phyloP scores from a whole-genome alignment of 1,140 invertebrate species.

The Polyergus mexicanus region DNA sequence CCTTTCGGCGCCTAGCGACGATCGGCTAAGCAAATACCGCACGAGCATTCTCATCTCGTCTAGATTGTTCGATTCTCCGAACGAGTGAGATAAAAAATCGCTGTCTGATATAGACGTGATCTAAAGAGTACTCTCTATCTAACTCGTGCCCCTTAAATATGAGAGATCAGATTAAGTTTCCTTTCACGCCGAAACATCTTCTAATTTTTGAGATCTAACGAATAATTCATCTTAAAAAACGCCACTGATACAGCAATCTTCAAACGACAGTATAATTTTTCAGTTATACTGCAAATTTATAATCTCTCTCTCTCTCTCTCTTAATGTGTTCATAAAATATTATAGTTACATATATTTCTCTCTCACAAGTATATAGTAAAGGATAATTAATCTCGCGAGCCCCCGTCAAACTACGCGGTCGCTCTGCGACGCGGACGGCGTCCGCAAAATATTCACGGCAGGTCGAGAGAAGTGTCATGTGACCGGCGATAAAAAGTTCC shows the following conservation, averaged over 20 bases:
- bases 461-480: constrained; percentile 47
- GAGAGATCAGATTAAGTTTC: neutral
- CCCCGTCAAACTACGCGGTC: constrained; percentile 5
- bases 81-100: constrained; percentile 38
- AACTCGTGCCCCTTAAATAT: neutral
- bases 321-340: neutral
- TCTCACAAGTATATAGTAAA: neutral
- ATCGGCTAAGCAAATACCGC: constrained; percentile 56
- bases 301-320: neutral
- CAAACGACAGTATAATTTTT: neutral
- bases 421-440: neutral
- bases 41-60: constrained; percentile 16
- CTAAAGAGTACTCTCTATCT: neutral
- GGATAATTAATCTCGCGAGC: constrained; percentile 26
- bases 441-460: constrained; percentile 51
- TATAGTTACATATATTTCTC: neutral
- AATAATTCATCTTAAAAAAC: neutral
- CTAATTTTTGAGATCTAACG: neutral
- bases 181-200: neutral
- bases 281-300: neutral
- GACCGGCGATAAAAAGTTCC: constrained; percentile 51
- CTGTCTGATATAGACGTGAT: constrained; percentile 21
- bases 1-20: constrained; percentile 35
- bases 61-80: constrained; percentile 37
- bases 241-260: neutral